Percentiles rank a stretch among this genome's conserved stretches.
Conservation (phyloP, 2,113 vertebrate species). For the Nanorana parkeri region DNA sequence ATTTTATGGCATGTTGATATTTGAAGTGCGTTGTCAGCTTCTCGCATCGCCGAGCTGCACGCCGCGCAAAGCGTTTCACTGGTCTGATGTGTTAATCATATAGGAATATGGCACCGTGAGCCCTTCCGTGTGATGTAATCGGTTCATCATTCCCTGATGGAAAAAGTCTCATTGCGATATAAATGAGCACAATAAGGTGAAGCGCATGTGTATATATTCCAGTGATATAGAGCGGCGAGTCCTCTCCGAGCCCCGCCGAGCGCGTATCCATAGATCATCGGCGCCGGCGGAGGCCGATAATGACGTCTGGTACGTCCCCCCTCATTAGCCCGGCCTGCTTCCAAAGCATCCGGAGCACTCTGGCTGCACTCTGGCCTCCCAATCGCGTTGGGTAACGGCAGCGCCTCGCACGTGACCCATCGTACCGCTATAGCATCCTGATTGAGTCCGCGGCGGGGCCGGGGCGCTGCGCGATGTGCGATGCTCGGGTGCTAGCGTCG, state of each 20-base stretch:
- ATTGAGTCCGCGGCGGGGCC: background rate
- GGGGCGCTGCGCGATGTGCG: background rate
- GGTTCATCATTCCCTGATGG: too few species aligned
- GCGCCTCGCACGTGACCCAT: background rate
- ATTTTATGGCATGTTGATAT: too few species aligned
- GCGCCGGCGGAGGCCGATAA: constrained; percentile 10
- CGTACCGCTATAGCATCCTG: background rate
- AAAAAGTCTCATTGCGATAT: too few species aligned
- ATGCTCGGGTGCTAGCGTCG: background rate
- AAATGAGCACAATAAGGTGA: too few species aligned
- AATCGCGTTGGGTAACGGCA: background rate
- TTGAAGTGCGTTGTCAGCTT: too few species aligned
- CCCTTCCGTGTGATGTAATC: too few species aligned
- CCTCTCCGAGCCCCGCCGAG: background rate
- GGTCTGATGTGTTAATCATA: constrained; percentile 17
- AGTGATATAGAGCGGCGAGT: too few species aligned
- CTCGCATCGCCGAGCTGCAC: too few species aligned
- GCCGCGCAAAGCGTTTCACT: background rate
- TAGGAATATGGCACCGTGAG: too few species aligned
- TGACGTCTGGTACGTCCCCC: background rate
- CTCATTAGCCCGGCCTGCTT: constrained; percentile 27
- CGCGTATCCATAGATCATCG: constrained; percentile 18
- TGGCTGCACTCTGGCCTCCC: constrained; percentile 15
- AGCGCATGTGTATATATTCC: too few species aligned
- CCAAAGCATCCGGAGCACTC: background rate